Evolutionary conservation across 2,888 invertebrate genomes (phyloP), one percentile per base, ranked within the genome.

Genomic region (Coenonympha glycerion): DNA sequence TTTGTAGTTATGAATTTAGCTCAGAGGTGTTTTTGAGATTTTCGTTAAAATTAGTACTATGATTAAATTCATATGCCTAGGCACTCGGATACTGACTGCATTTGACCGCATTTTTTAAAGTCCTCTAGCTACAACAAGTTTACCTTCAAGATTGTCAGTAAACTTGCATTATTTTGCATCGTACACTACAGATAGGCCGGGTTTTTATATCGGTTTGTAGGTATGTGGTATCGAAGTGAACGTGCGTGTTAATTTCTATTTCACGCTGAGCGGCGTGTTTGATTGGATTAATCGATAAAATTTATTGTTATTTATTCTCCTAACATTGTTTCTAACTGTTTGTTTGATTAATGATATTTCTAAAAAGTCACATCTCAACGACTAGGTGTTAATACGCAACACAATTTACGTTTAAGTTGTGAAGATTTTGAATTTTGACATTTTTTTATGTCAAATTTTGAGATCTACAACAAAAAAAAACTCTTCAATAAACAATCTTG

Each of bases 171-270:
- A 41, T 41, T 41, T 41, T 41, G 41, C 28, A 41, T 41, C 28
- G 41, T 18, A 18, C 18, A 30, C 26, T 6, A n/a, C n/a, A n/a
- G n/a, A n/a, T n/a, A 3, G 28, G 26, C 28, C 37, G 37, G 3
- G 30, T 37, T 30, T 37, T 30, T 26, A 18, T 28, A 13, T 37
- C 18, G 37, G 47, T 41, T 34, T 41, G 9, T 24, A 41, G 31
- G 22, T 42, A 30, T 42, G 30, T 51, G 26, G 34, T 49, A 15
- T 40, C 16, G 19, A 11, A 6, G 24, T n/a, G 33, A 22, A 34
- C 28, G 33, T 39, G 51, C 51, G 40, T 45, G 39, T 24, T 28
- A 49, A 40, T 45, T 40, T 49, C 21, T n/a, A 46, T 48, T 54
- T 45, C 48, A 51, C 26, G 54, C n/a, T 2, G 24, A 8, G 6